Evolutionary conservation across 2,113 vertebrate genomes (phyloP), one percentile per base, ranked within the genome.

Genomic region (Mastomys coucha): DNA sequence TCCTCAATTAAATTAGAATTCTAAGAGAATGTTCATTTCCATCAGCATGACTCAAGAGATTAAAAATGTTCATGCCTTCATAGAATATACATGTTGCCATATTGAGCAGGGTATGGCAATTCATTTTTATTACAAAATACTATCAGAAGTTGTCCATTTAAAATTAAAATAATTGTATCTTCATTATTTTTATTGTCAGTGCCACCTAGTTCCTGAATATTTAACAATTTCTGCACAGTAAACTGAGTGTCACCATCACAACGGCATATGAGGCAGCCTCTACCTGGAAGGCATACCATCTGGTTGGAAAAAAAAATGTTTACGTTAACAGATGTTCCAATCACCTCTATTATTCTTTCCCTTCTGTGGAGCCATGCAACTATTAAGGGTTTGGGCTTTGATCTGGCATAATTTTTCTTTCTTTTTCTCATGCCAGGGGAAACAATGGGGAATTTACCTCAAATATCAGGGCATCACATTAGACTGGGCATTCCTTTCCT

Each of bases 1-100:
- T 96, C 85, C 65, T 56, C 92, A 77, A 92, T 95, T 89, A 80
- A 95, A 94, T 96, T 97, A 92, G 82, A 91, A 94, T 95, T 85
- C 95, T 94, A 95, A 97, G 63, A 63, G 63, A 36, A 92, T 69
- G 14, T 96, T 96, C 96, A 84, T 93, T 97, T 72, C 81, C 72
- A 93, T 96, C 81, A 91, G n/a, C 87, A 73, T 84, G 58, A 95
- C 81, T 96, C 84, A 56, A 91, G 86, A 89, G 70, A 94, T 88
- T 89, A 6, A 39, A 75, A 95, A 86, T 76, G 89, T 49, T 94
- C 49, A 88, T 63, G 70, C 33, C 72, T 93, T 96, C 88, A 85
- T 69, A 97, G 78, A 95, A 95, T 93, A 85, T 63, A 22, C 8
- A 70, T 56, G 33, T 73, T 73, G 60, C 89, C 75, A 91, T 94